phyloP scores from a whole-genome alignment of 2,113 vertebrate species.

The Nymphicus hollandicus region DNA sequence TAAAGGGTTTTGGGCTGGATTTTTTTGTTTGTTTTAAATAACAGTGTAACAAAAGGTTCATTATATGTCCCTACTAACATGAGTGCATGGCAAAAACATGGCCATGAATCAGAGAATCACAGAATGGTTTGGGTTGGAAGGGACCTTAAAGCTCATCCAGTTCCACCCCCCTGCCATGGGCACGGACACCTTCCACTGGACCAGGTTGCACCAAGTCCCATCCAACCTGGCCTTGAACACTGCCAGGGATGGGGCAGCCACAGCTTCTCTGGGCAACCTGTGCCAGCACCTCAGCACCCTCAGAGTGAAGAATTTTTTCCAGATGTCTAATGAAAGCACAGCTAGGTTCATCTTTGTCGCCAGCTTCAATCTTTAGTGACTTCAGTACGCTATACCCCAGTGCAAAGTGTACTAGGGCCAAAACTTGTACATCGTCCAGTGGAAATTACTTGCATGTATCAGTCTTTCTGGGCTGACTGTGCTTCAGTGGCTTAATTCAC shows the following conservation, averaged over 20 bases:
- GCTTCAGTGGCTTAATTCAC: background rate
- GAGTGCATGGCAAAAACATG: background rate
- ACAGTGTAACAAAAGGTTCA: background rate
- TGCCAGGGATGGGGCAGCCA: background rate
- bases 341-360: background rate
- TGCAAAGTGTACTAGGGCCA: background rate
- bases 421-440: fast-evolving
- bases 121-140: background rate
- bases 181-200: background rate
- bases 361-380: background rate
- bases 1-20: fast-evolving
- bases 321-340: background rate
- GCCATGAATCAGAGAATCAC: background rate
- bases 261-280: background rate
- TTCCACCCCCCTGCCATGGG: background rate
- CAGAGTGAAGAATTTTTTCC: background rate
- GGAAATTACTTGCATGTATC: fast-evolving
- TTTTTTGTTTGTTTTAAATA: background rate
- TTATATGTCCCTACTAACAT: background rate
- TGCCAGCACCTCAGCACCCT: background rate
- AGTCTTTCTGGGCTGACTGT: background rate
- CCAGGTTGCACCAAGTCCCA: background rate
- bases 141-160: background rate
- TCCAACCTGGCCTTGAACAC: background rate
- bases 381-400: background rate